These are phyloP conservation scores for Ischnus inquisitorius DNA, from an alignment of 2,888 invertebrate genomes.

Conservation along the genomic window DNA sequence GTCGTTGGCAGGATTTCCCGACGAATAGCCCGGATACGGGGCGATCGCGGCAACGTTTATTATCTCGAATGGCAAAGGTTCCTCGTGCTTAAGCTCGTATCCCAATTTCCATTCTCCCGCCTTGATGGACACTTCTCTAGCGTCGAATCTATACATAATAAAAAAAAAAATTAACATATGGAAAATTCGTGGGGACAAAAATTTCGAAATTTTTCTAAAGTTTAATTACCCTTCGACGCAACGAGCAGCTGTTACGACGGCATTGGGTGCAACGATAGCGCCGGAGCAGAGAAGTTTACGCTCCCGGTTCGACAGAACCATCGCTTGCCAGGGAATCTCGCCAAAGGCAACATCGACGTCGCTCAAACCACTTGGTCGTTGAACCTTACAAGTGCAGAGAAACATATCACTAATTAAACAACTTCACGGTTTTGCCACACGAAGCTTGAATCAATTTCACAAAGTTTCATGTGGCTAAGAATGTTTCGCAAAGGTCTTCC, in stretches of 20 bases:
- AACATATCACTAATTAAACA: neutral
- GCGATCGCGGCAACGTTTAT: conserved; percentile 90
- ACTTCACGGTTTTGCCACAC: neutral
- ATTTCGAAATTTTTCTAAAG: neutral
- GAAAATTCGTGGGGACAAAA: no score
- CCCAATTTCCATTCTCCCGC: conserved; percentile 95
- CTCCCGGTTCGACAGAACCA: conserved; percentile 91
- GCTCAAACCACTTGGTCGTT: conserved; percentile 73
- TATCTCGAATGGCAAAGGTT: conserved; percentile 93
- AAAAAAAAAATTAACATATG: neutral
- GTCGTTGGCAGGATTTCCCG: conserved; percentile 89
- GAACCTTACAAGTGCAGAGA: conserved; percentile 73
- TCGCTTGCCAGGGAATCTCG: conserved; percentile 95
- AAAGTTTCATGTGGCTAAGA: neutral
- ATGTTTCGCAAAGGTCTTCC: neutral
- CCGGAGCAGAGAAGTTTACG: conserved; percentile 92
- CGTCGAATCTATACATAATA: conserved; percentile 86
- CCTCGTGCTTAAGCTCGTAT: conserved; percentile 88
- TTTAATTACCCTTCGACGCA: conserved; percentile 91
- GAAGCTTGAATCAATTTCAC: neutral
- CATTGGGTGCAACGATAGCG: conserved; percentile 91
- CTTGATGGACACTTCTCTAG: conserved; percentile 91
- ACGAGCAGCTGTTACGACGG: conserved; percentile 92
- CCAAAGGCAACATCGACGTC: conserved; percentile 90
- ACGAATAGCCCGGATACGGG: conserved; percentile 90